Base-by-base conservation (phyloP, 2,888 invertebrate species). In the Athalia cordata region DNA sequence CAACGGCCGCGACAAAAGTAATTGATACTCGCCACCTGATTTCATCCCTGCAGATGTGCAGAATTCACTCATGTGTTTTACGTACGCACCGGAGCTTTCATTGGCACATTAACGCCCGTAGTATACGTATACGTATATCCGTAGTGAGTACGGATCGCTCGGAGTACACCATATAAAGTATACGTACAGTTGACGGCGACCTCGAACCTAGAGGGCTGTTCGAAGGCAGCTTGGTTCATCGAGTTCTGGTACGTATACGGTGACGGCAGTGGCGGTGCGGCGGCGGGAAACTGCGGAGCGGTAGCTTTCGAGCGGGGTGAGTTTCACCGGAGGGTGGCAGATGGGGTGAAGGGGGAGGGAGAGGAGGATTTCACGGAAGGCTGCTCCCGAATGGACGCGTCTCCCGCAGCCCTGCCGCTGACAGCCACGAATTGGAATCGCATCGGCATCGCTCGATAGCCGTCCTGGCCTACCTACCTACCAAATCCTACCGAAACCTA, bases 361-460 rank as follows among this genome's bases (percentile, higher is more conserved):
- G 85, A 87, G 88, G 84, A 83, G 89, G 89, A 89, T 90, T 90
- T 89, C 87, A 89, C 90, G 89, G 89, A 81, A 89, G 89, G 87
- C 89, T 88, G 90, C 84, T 87, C 88, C 87, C 89, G 89, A 89
- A 89, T 90, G 88, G 89, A 89, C 89, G 89, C 88, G 89, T 87
- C 87, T 89, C 89, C 88, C 89, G 87, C 87, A 87, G 89, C 86
- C 88, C 90, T 89, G 90, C 87, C 87, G 89, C 89, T 90, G 90
- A 90, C 90, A 90, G 90, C 89, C 88, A 89, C 89, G 90, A 90
- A 89, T 90, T 90, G 90, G 89, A 89, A 90, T 90, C 89, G 90
- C 89, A 90, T 90, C 89, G 89, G 89, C 89, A 87, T 88, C 89
- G 89, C 89, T 89, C 89, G 89, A 89, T 89, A 89, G 89, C 87